Percentiles rank a stretch among this genome's conserved stretches.
These are phyloP conservation scores for Sebastes hubbsi DNA, from an alignment of 2,797 vertebrate species.

Conservation along the genomic window DNA sequence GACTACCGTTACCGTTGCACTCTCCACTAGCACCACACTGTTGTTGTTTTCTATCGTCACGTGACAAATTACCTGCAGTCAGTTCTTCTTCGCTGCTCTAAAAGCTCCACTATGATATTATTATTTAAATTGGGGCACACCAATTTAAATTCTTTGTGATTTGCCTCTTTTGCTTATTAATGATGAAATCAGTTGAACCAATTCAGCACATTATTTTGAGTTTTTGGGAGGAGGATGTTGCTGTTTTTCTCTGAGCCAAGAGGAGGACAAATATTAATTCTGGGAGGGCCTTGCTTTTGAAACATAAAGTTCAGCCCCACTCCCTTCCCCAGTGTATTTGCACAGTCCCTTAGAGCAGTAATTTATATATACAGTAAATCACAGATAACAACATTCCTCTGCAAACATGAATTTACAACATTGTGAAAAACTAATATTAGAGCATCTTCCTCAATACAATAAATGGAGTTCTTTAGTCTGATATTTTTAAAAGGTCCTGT, in stretches of 20 bases:
- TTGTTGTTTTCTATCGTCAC: too few relatives aligned
- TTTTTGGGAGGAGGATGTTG: background rate
- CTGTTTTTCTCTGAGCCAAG: background rate
- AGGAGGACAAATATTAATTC: background rate
- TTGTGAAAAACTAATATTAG: constrained; percentile 3
- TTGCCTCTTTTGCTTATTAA: background rate
- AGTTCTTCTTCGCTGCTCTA: too few relatives aligned
- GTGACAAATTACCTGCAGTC: too few relatives aligned
- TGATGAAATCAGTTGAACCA: background rate
- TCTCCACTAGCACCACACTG: too few relatives aligned
- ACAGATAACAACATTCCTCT: background rate
- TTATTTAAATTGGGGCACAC: background rate
- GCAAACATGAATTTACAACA: constrained; percentile 4
- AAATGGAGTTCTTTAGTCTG: background rate
- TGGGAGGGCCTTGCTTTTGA: background rate
- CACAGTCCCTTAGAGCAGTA: background rate
- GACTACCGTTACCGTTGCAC: too few relatives aligned
- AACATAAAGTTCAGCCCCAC: background rate
- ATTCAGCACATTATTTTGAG: background rate
- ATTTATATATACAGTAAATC: background rate
- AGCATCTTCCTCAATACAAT: background rate
- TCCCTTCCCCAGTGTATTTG: background rate
- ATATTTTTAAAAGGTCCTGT: constrained; percentile 23
- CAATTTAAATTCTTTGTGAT: background rate
- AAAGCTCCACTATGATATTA: background rate